Evolutionary conservation across 2,888 invertebrate species (phyloP).

Genomic region (Andrena haemorrhoa): DNA sequence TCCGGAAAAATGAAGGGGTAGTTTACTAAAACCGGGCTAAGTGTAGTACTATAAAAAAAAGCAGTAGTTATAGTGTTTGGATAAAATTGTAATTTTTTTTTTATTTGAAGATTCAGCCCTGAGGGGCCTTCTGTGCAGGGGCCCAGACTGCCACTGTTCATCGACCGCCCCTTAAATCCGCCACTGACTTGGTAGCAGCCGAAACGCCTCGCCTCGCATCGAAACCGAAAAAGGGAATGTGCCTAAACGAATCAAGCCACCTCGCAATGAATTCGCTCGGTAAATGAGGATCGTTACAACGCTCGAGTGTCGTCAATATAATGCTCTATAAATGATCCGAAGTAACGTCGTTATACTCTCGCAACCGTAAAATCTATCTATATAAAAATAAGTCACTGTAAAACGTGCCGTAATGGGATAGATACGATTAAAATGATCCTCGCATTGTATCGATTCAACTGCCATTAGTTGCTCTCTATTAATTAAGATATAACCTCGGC

Average conservation of each 20-base stretch:
- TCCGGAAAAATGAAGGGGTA: too few relatives aligned
- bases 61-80: too few relatives aligned
- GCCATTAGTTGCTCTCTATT: slow-evolving; percentile 38
- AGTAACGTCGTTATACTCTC: slow-evolving; percentile 48
- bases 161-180: too few relatives aligned
- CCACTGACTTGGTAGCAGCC: slow-evolving; percentile 8
- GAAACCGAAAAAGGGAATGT: not conserved
- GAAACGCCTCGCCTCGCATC: not conserved
- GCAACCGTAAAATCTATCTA: slow-evolving; percentile 43
- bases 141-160: too few relatives aligned
- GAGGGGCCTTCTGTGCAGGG: too few relatives aligned
- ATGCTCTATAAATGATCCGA: slow-evolving; percentile 35
- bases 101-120: not conserved
- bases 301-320: slow-evolving; percentile 22
- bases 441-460: slow-evolving; percentile 49
- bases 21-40: too few relatives aligned
- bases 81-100: not conserved
- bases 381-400: slow-evolving; percentile 62
- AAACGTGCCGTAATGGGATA: slow-evolving; percentile 47
- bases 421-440: slow-evolving; percentile 50
- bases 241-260: not conserved
- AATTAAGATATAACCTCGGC: slow-evolving; percentile 38
- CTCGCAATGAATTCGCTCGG: not conserved
- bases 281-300: slow-evolving; percentile 14
- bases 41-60: too few relatives aligned